These are phyloP conservation scores for Stegana nigrithorax DNA, from an alignment of 2,888 invertebrate species.

Conservation along the genomic window DNA sequence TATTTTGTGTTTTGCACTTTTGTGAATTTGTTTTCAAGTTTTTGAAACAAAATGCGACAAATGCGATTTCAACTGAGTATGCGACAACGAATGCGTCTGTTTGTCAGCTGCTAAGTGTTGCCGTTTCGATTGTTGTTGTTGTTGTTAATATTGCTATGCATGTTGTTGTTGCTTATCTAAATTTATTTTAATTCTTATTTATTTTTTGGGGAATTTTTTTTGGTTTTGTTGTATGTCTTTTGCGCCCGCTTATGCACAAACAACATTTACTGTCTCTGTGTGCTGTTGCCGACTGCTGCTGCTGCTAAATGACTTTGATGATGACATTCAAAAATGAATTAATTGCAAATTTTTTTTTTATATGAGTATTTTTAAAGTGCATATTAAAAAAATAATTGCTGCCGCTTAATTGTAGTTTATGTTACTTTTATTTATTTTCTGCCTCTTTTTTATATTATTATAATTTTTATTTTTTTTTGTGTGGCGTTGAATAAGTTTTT, in stretches of 20 bases:
- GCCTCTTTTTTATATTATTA: no score
- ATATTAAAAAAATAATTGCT: no score
- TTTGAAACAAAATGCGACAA: slow-evolving; percentile 14
- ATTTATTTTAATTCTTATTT: slow-evolving; percentile 21
- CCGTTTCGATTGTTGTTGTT: slow-evolving; percentile 4
- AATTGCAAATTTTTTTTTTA: slow-evolving; percentile 43
- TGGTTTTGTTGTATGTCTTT: slow-evolving; percentile 38
- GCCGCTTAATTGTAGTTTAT: no score
- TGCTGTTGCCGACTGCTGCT: slow-evolving; percentile 29
- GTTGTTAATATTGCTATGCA: background rate
- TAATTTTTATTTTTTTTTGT: no score
- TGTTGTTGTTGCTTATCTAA: slow-evolving; percentile 7
- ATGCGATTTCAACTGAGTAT: background rate
- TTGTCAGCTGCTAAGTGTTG: background rate
- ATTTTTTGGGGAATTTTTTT: no score
- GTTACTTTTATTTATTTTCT: no score
- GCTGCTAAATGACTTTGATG: slow-evolving; percentile 45
- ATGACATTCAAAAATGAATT: slow-evolving; percentile 48
- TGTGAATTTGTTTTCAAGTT: slow-evolving; percentile 35
- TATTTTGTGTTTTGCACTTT: slow-evolving; percentile 26
- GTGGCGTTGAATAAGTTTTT: no score
- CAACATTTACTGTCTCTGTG: background rate
- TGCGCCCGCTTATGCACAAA: slow-evolving; percentile 30
- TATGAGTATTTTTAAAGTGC: no score
- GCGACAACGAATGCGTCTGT: slow-evolving; percentile 3